Evolutionary conservation across 2,888 invertebrate species (phyloP), one percentile per base, ranked within the genome.

Genomic region (Emesis furor): DNA sequence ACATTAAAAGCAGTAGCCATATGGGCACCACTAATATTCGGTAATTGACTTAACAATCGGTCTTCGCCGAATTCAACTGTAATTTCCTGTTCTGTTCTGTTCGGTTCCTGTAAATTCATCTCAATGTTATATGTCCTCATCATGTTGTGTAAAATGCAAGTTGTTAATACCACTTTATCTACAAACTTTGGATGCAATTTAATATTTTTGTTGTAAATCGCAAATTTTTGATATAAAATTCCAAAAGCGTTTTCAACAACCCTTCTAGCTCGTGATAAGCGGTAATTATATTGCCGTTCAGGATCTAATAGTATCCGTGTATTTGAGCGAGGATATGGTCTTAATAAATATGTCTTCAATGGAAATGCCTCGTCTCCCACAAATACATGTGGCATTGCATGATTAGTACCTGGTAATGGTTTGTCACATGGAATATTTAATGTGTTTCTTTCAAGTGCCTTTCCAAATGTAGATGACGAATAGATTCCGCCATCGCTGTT

Each of bases 171-270:
- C 76, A 68, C 73, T 59, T 46, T 79, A 72, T 84, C 79, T 73
- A 79, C 79, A 55, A 71, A 42, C 59, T 71, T 59, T 35, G 78
- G 80, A 37, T 76, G 14, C 55, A 72, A 62, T 42, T 75, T 59
- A 59, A 75, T 62, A 75, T 67, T 75, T n/a, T 30, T 30, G 62
- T 75, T 75, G 62, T 75, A 75, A 75, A 75, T 75, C 51, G 65
- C 75, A 82, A 86, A 86, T 73, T 87, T 87, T 83, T 84, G 80
- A 65, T 76, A 79, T 80, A 88, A 79, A 67, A 86, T 86, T 51
- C 86, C 86, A 73, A 87, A 88, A 65, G 84, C 81, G 79, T 83
- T 75, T 84, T 88, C 85, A 8, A 85, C 83, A 55, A 86, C 81
- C 76, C 78, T 79, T 59, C 85, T 79, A 76, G 85, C 82, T 24